These are phyloP conservation scores for Butorides virescens DNA, from an alignment of 2,113 vertebrate genomes.

Conservation along the genomic window DNA sequence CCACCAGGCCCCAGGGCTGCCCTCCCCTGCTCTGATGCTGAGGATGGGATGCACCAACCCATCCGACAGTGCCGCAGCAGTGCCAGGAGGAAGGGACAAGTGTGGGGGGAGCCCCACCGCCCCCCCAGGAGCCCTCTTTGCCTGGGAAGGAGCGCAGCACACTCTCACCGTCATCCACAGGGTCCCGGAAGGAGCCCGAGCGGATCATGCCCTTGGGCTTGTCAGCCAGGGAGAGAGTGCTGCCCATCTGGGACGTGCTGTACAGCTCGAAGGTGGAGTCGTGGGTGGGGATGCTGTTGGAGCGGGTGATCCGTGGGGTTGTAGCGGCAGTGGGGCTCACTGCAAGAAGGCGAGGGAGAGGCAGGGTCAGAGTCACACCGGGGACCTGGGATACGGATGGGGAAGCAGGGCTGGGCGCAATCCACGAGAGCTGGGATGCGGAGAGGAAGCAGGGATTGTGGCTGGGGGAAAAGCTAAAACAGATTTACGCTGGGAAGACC, in stretches of 20 bases:
- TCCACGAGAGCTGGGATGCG: background rate
- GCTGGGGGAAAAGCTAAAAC: background rate
- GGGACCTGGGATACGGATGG: background rate
- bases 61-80: background rate
- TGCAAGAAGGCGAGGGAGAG: slow-evolving; percentile 54
- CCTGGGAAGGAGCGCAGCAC: background rate
- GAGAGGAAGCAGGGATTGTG: background rate
- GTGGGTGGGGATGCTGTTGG: slow-evolving; percentile 96
- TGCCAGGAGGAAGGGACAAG: background rate
- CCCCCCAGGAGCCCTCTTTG: background rate
- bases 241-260: slow-evolving; percentile 87
- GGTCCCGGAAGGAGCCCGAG: slow-evolving; percentile 94
- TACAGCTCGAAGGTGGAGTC: slow-evolving; percentile 91
- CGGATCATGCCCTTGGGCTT: slow-evolving; percentile 94
- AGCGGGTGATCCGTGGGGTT: slow-evolving; percentile 90
- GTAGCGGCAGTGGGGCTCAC: slow-evolving; percentile 82
- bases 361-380: slow-evolving; percentile 27
- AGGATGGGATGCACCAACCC: fast-evolving
- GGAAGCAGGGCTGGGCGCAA: background rate
- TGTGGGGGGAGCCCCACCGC: background rate
- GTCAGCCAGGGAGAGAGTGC: slow-evolving; percentile 92
- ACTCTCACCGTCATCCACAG: slow-evolving; percentile 88
- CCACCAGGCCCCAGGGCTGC: background rate
- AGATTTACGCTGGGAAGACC: background rate
- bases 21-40: background rate